Evolutionary conservation across 2,888 invertebrate species (phyloP).

Genomic region (Coelopa pilipes): DNA sequence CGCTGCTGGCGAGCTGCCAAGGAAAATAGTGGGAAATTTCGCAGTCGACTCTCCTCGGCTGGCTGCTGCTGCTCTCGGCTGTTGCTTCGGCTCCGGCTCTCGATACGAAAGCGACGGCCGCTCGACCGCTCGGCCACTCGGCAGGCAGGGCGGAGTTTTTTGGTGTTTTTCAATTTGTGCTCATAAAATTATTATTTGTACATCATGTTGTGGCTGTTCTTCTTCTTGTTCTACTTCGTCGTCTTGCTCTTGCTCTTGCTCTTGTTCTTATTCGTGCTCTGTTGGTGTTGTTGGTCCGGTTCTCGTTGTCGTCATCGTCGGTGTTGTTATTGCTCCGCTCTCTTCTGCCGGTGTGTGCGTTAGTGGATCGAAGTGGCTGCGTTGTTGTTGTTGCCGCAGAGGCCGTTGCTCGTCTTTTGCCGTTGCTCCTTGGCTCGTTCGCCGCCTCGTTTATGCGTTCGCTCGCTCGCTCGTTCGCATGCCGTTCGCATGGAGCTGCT

Average conservation of each 20-base stretch:
- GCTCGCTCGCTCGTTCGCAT: neutral
- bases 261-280: slow-evolving; percentile 14
- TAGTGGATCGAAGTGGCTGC: neutral
- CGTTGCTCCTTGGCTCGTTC: neutral
- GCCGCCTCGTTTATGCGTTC: neutral
- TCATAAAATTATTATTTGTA: slow-evolving; percentile 63
- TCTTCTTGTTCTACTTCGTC: neutral
- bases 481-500: too few relatives aligned
- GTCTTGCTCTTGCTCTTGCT: slow-evolving; percentile 42
- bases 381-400: slow-evolving; percentile 5
- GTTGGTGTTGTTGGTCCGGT: slow-evolving; percentile 27
- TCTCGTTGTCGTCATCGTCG: neutral
- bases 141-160: slow-evolving; percentile 64
- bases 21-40: slow-evolving; percentile 56
- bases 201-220: slow-evolving; percentile 15
- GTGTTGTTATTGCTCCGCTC: slow-evolving; percentile 4
- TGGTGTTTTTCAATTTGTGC: slow-evolving; percentile 61
- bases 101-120: slow-evolving; percentile 12
- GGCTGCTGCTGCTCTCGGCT: too few relatives aligned
- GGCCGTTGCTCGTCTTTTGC: slow-evolving; percentile 21
- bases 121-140: slow-evolving; percentile 43
- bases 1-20: slow-evolving; percentile 40
- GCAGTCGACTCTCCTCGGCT: neutral
- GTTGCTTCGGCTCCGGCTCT: too few relatives aligned
- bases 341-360: slow-evolving; percentile 34